Conservation (phyloP, 2,888 invertebrate genomes). For the Apamea crenata region DNA sequence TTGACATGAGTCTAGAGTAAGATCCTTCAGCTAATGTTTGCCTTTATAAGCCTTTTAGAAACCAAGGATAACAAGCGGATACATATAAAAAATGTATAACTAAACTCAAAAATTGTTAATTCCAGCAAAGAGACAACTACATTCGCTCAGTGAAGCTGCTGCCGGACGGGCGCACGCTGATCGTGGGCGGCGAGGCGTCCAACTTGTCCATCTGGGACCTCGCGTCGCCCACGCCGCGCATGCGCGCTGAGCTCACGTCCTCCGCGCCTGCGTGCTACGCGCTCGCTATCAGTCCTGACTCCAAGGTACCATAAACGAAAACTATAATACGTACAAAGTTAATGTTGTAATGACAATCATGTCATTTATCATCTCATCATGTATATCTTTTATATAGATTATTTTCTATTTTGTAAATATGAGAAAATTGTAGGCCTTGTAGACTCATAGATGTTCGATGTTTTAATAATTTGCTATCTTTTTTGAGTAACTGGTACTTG, state of each 20-base stretch:
- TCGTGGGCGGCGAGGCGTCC: conserved; percentile 99
- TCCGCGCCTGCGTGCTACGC: conserved; percentile 99
- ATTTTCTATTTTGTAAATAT: not conserved
- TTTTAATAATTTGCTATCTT: too few species aligned
- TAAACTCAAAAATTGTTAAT: not conserved
- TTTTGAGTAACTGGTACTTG: not conserved
- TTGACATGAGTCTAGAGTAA: not conserved
- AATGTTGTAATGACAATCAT: not conserved
- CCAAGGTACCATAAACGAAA: conserved; percentile 91
- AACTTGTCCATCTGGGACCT: conserved; percentile 99
- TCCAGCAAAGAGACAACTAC: conserved; percentile 98
- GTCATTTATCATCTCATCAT: too few species aligned
- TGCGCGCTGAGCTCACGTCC: conserved; percentile 97
- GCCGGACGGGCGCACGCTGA: conserved; percentile 97
- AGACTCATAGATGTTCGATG: too few species aligned
- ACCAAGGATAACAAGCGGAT: not conserved
- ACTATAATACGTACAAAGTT: not conserved
- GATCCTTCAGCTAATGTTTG: not conserved
- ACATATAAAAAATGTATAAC: not conserved
- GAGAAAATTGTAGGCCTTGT: not conserved
- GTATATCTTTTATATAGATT: not conserved
- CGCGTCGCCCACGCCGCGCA: conserved; percentile 95
- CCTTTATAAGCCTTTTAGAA: not conserved
- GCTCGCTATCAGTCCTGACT: conserved; percentile 98
- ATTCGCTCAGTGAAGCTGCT: conserved; percentile 97